Evolutionary conservation across 2,113 vertebrate species (phyloP).

Genomic region (Terrapene triunguis): DNA sequence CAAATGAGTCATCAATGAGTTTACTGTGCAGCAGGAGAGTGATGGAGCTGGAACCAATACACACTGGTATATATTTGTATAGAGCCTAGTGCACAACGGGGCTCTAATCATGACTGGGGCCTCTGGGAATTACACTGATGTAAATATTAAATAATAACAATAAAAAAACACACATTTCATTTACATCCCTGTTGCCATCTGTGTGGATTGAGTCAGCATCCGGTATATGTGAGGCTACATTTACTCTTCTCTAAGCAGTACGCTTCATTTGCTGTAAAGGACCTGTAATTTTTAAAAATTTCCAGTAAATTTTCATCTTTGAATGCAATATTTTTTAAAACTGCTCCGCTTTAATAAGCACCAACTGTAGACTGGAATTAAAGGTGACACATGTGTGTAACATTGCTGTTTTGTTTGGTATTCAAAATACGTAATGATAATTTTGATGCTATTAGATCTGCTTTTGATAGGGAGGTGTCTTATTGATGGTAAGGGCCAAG

Average conservation of each 20-base stretch:
- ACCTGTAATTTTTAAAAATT: neutral
- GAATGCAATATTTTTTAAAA: conserved; percentile 23
- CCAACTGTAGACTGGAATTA: neutral
- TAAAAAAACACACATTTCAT: conserved; percentile 55
- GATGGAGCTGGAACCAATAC: conserved; percentile 40
- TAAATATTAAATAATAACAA: conserved; percentile 73
- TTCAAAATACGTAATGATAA: neutral
- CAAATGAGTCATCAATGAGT: conserved; percentile 62
- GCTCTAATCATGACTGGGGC: conserved; percentile 34
- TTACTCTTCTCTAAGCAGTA: conserved; percentile 45
- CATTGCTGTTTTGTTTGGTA: neutral
- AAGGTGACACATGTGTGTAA: neutral
- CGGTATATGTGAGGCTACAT: conserved; percentile 34
- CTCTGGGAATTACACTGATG: conserved; percentile 51
- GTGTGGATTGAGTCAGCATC: conserved; percentile 33
- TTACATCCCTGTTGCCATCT: conserved; percentile 67
- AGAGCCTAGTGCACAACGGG: conserved; percentile 15
- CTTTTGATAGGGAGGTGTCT: neutral
- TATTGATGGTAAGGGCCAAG: too few species aligned
- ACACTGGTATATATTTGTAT: conserved; percentile 11
- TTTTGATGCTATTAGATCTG: neutral
- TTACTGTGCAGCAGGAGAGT: conserved; percentile 46
- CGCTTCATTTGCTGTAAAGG: conserved; percentile 33
- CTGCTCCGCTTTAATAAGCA: neutral
- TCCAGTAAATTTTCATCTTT: neutral